These are phyloP conservation scores for Montifringilla adamsi DNA, from an alignment of 2,113 vertebrate species.

Conservation along the genomic window DNA sequence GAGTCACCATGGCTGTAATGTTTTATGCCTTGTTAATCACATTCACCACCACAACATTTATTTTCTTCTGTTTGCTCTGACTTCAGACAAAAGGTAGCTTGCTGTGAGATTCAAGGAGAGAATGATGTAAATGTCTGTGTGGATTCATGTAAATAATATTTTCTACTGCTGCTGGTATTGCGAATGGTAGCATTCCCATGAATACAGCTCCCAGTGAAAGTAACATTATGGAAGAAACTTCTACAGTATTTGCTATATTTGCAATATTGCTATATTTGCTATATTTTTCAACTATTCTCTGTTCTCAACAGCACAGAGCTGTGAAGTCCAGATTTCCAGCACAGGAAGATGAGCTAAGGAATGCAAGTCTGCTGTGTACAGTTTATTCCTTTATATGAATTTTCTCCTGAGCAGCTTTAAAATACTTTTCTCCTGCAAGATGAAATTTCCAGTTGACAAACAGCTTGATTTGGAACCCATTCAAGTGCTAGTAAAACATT, in stretches of 20 bases:
- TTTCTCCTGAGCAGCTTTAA: neutral
- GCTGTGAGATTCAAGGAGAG: neutral
- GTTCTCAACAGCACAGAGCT: neutral
- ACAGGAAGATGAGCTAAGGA: neutral
- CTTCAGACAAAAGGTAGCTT: neutral
- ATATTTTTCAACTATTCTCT: neutral
- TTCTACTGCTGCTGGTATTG: neutral
- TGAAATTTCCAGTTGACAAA: neutral
- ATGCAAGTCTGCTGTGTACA: neutral
- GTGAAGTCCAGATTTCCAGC: neutral
- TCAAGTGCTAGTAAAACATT: neutral
- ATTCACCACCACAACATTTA: neutral
- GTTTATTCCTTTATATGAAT: neutral
- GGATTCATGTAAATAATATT: neutral
- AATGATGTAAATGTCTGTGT: neutral
- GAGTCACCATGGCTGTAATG: neutral
- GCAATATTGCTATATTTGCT: neutral
- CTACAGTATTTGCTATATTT: neutral
- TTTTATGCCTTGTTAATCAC: slow-evolving; percentile 4
- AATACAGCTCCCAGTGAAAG: neutral
- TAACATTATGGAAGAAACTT: neutral
- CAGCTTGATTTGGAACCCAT: neutral
- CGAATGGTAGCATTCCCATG: neutral
- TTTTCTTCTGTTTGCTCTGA: slow-evolving; percentile 20
- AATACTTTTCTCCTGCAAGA: neutral